A percentile compares a stretch with the other conserved stretches of the same genome.
Conservation (phyloP, 2,888 invertebrate genomes). For the Odontomyia ornata region DNA sequence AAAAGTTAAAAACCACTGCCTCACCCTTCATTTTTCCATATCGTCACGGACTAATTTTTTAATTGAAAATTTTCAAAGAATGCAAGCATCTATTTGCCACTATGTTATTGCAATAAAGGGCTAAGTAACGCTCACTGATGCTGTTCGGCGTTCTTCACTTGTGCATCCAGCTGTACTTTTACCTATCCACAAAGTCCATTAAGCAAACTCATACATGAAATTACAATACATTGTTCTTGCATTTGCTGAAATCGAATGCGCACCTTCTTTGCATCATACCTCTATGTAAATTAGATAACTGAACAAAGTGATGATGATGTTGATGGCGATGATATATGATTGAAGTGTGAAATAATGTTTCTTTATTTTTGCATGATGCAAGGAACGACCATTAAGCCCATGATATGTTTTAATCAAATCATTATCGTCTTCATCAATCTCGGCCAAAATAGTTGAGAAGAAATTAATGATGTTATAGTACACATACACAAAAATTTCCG, state of each 20-base stretch:
- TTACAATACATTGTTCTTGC: too few relatives aligned
- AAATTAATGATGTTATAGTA: not conserved
- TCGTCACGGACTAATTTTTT: not conserved
- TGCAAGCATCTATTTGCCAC: not conserved
- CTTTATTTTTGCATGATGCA: not conserved
- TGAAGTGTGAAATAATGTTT: not conserved
- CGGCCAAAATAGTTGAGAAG: not conserved
- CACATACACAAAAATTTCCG: not conserved
- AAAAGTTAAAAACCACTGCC: not conserved
- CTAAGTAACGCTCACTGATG: not conserved
- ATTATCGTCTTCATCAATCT: not conserved
- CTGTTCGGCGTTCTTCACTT: conserved; percentile 1
- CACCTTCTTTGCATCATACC: not conserved
- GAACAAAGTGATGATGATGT: not conserved
- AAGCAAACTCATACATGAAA: not conserved
- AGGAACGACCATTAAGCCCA: too few relatives aligned
- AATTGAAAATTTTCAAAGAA: conserved; percentile 5
- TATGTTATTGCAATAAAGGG: conserved; percentile 1
- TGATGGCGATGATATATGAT: conserved; percentile 19
- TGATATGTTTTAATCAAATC: not conserved
- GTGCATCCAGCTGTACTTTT: not conserved
- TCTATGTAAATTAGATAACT: conserved; percentile 35
- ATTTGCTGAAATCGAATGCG: not conserved
- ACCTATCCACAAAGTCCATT: not conserved
- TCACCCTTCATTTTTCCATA: not conserved